phyloP scores from a whole-genome alignment of 2,888 invertebrate species.

The Carabus problematicus region DNA sequence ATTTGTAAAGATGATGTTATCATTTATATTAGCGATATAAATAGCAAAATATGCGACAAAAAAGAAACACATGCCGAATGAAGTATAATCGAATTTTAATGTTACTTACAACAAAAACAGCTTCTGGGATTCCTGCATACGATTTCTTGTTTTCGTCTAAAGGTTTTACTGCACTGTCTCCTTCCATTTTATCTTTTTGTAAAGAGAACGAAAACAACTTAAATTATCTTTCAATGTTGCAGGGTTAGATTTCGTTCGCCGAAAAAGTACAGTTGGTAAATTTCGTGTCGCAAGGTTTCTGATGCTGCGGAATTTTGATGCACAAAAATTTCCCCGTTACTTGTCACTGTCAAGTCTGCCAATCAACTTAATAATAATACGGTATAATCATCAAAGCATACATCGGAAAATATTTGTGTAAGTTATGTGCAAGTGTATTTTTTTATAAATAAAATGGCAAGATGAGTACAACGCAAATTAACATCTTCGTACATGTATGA shows the following conservation, averaged over 20 bases:
- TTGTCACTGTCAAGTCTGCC: constrained; percentile 40
- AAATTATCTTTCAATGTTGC: background rate
- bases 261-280: background rate
- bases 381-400: constrained; percentile 23
- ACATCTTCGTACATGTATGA: constrained; percentile 8
- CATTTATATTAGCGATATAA: constrained; percentile 11
- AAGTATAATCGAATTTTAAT: constrained; percentile 3
- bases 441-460: constrained; percentile 25
- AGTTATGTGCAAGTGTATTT: constrained; percentile 18
- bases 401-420: constrained; percentile 28
- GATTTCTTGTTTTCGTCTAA: constrained; percentile 61
- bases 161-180: constrained; percentile 33
- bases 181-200: constrained; percentile 41
- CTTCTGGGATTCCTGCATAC: constrained; percentile 87
- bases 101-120: constrained; percentile 81
- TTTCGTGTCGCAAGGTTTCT: no score
- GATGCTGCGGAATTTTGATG: no score
- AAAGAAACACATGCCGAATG: constrained; percentile 19
- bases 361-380: constrained; percentile 38
- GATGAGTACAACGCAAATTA: constrained; percentile 30
- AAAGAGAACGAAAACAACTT: background rate
- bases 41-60: constrained; percentile 17
- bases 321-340: constrained; percentile 1
- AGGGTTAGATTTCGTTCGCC: background rate
- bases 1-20: constrained; percentile 50